Conservation (phyloP, 2,888 invertebrate genomes). For the Caenorhabditis auriculariae region DNA sequence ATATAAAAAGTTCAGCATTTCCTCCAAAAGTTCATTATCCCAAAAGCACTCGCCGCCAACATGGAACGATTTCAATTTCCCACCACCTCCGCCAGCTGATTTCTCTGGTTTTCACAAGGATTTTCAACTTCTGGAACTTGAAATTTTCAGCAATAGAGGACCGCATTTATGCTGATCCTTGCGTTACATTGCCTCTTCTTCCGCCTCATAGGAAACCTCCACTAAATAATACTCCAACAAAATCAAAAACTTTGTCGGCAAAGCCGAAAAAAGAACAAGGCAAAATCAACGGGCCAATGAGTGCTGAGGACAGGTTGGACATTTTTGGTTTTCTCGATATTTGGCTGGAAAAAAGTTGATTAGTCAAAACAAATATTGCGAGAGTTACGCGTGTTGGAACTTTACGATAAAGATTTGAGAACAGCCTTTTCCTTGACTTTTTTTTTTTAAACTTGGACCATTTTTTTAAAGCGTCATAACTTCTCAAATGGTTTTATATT, state of each 20-base stretch:
- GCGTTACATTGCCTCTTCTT: conserved; percentile 6
- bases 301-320: too few relatives aligned
- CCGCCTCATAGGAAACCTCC: conserved; percentile 1
- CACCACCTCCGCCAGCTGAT: conserved; percentile 44
- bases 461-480: too few relatives aligned
- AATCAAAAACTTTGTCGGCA: not conserved
- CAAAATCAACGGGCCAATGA: not conserved
- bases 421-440: too few relatives aligned
- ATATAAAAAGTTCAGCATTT: conserved; percentile 14
- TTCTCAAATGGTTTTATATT: too few relatives aligned
- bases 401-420: too few relatives aligned
- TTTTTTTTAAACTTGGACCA: too few relatives aligned
- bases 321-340: too few relatives aligned
- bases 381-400: too few relatives aligned
- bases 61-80: conserved; percentile 53
- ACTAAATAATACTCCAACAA: not conserved
- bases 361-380: too few relatives aligned
- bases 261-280: conserved; percentile 9
- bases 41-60: conserved; percentile 31
- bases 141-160: conserved; percentile 7
- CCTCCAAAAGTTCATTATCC: conserved; percentile 32
- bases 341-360: too few relatives aligned
- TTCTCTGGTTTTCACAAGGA: not conserved
- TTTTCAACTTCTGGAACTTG: not conserved
- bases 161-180: conserved; percentile 28